Evolutionary conservation across 1,140 invertebrate genomes (phyloP), one percentile per base, ranked within the genome.

Genomic region (Andrena cerasifolii): DNA sequence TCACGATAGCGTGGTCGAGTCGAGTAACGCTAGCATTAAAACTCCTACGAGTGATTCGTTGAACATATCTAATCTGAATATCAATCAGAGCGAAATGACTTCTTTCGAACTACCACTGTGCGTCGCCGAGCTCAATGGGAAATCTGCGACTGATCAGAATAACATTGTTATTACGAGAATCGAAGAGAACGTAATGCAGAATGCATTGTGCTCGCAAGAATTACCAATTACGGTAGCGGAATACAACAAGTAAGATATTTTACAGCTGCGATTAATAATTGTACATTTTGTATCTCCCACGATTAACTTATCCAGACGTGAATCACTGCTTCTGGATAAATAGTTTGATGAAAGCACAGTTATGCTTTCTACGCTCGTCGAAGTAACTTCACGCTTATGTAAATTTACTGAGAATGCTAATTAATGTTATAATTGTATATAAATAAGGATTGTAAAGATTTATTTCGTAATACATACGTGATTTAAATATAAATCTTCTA

Each of bases 171-270:
- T 0, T 43, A n/a, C 3, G 1, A 6, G 18, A 24, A 62, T 33
- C 40, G 43, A 40, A n/a, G 12, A n/a, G 16, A 33, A 63, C 47
- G 24, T 18, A 47, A 4, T 2, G 12, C 49, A 70, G 18, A 43
- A 74, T 58, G 18, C 5, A 28, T 10, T 70, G 4, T 40, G 28
- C n/a, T 71, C 65, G 0, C 24, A 62, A 28, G 58, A 78, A 62
- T 61, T 83, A 54, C 82, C 79, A 14, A 31, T 81, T 43, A 66
- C 45, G 12, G 51, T 83, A 24, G 26, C 78, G 31, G 58, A 81
- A 21, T 77, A 76, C 2, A 68, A 68, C 10, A n/a, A 47, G 36
- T 74, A 74, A 74, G 12, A 47, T 49, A 68, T 49, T 21, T 76
- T 26, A 58, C 31, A 58, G 43, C 45, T 58, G 21, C 26, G 10